Base-by-base conservation (phyloP, 64 coral and sea anemone genomes). In the Montipora capricornis region DNA sequence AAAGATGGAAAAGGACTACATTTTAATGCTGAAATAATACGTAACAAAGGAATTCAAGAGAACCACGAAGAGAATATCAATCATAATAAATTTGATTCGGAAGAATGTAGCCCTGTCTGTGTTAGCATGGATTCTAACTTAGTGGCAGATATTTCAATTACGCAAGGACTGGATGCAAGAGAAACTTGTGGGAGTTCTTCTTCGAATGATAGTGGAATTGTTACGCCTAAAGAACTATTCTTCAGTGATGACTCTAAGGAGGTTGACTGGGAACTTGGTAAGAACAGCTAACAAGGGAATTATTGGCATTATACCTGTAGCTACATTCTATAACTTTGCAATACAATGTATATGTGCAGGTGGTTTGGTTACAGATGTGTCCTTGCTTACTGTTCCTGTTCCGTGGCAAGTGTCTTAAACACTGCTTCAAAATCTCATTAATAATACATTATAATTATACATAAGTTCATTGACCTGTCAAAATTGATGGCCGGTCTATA, bases 131-230 rank as follows among this genome's bases (percentile, higher is more conserved):
- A 93, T 61, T 71, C 57, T 49, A 88, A 62, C 14, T 24, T 93
- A 19, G 84, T 73, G 7, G 76, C 83, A 45, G 92, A 93, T 60
- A 80, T 88, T 80, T 93, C 82, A 76, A 17, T 52, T 87, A 73
- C 47, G 12, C 22, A 47, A 75, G 74, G 76, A 13, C 16, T 75
- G 24, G 70, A 77, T 26, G 24, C 14, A 19, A 26, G 16, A 7
- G 45, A 86, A 71, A 68, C 10, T 49, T 86, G 82, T 73, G 82
- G 66, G 47, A 86, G 82, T 17, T 86, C 45, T 49, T 86, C 82
- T 0, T 73, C 82, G 1, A 73, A 86, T 71, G 82, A 86, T 64
- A 86, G 82, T 86, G 82, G 82, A 67, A 73, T 86, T 6, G 82
- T 86, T 62, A 86, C 82, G 6, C 82, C 82, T 5, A 78, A 78